Conservation (phyloP, 1,140 invertebrate species). For the Drosophila rufa region DNA sequence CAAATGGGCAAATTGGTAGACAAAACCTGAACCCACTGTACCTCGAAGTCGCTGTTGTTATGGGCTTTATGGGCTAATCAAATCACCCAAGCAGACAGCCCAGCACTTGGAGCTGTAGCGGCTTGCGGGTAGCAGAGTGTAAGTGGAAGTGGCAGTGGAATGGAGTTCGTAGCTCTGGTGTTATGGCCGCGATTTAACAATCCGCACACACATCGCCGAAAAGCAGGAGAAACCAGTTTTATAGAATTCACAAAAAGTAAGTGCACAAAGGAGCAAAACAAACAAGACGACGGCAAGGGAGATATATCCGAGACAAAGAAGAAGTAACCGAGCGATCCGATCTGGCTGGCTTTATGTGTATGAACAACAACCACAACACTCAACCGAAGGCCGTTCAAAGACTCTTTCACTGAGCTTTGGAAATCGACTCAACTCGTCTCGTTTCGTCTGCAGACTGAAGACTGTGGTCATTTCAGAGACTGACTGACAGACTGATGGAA, state of each 20-base stretch:
- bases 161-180: conserved; percentile 36
- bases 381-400: conserved; percentile 62
- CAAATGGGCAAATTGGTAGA: conserved; percentile 40
- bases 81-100: conserved; percentile 43
- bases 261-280: conserved; percentile 61
- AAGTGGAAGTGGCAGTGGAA: conserved; percentile 2
- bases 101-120: conserved; percentile 14
- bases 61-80: conserved; percentile 49
- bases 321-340: conserved; percentile 26
- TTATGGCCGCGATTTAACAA: conserved; percentile 36
- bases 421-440: neutral
- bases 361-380: neutral
- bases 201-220: conserved; percentile 40
- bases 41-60: conserved; percentile 22
- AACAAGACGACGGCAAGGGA: conserved; percentile 28
- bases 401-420: conserved; percentile 31
- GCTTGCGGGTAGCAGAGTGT: conserved; percentile 1
- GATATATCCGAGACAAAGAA: conserved; percentile 46
- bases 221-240: conserved; percentile 56
- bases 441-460: neutral
- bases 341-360: conserved; percentile 19
- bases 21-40: conserved; percentile 42
- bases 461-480: conserved; percentile 31
- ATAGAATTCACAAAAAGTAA: conserved; percentile 64
- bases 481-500: conserved; percentile 29